phyloP scores from a whole-genome alignment of 2,888 invertebrate species.

The Dynastes maya region DNA sequence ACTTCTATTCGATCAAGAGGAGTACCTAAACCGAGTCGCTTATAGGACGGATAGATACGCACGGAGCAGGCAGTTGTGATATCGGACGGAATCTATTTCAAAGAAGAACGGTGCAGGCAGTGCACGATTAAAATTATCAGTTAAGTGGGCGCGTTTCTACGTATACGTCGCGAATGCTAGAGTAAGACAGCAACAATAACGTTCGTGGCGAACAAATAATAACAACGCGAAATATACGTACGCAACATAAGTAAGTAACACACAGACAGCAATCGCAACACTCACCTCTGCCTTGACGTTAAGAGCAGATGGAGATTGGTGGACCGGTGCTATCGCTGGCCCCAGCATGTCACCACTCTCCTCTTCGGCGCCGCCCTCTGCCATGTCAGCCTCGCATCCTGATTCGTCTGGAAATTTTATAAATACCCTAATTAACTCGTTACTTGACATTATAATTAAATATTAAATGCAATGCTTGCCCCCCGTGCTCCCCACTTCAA shows the following conservation, averaged over 20 bases:
- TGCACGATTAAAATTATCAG: too few relatives aligned
- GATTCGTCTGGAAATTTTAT: conserved; percentile 78
- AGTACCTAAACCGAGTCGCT: background rate
- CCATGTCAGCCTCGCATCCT: conserved; percentile 90
- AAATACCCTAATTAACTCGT: conserved; percentile 51
- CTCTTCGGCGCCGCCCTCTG: conserved; percentile 82
- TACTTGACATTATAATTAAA: conserved; percentile 47
- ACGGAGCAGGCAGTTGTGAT: too few relatives aligned
- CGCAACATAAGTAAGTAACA: too few relatives aligned
- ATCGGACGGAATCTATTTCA: too few relatives aligned
- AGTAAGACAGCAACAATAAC: too few relatives aligned
- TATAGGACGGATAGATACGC: background rate
- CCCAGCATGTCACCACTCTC: conserved; percentile 75
- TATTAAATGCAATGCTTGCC: conserved; percentile 26
- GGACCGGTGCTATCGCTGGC: conserved; percentile 73
- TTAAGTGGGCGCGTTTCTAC: too few relatives aligned
- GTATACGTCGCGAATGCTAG: too few relatives aligned
- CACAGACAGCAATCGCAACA: conserved; percentile 8
- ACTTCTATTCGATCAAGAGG: background rate
- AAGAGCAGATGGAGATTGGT: conserved; percentile 70
- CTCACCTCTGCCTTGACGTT: conserved; percentile 69
- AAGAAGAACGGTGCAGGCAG: too few relatives aligned
- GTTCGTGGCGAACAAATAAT: too few relatives aligned
- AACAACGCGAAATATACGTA: too few relatives aligned
- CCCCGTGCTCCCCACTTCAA: background rate